A percentile compares a stretch with the other conserved stretches of the same genome.
These are phyloP conservation scores for Scaptomyza pallida DNA, from an alignment of 1,140 invertebrate species.

Conservation along the genomic window DNA sequence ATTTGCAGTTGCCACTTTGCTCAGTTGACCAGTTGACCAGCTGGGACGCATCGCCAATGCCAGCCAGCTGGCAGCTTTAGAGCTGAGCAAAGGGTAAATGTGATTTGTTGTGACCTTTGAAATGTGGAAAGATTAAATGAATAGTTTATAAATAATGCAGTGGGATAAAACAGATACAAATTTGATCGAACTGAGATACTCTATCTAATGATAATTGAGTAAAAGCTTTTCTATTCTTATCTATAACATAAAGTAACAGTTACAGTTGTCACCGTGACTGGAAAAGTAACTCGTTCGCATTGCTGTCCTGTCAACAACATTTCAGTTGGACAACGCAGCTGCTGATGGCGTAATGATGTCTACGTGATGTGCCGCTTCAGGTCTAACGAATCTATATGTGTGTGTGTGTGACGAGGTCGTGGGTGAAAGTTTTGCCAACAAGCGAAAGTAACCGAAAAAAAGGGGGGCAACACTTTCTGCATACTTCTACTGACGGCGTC, in stretches of 20 bases:
- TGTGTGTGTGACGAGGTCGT: conserved; percentile 35
- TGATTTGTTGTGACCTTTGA: not conserved
- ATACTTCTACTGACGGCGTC: conserved; percentile 57
- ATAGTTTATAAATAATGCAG: no score
- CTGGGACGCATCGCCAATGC: conserved; percentile 13
- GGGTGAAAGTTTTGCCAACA: conserved; percentile 72
- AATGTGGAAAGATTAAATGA: no score
- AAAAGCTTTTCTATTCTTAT: no score
- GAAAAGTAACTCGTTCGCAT: not conserved
- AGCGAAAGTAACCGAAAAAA: conserved; percentile 68
- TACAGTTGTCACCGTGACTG: not conserved
- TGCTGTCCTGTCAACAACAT: conserved; percentile 22
- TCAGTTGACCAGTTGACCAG: conserved; percentile 13
- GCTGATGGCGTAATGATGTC: conserved; percentile 77
- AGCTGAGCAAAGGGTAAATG: not conserved
- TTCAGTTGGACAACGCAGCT: conserved; percentile 3
- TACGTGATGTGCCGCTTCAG: conserved; percentile 66
- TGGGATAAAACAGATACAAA: no score
- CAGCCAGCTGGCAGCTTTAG: not conserved
- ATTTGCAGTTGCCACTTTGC: conserved; percentile 61
- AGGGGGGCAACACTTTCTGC: conserved; percentile 60
- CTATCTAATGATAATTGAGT: no score
- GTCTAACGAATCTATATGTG: conserved; percentile 53
- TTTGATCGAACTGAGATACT: no score
- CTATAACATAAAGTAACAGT: no score